Evolutionary conservation across 2,113 vertebrate species (phyloP), one percentile per base, ranked within the genome.

Genomic region (Ranitomeya variabilis): DNA sequence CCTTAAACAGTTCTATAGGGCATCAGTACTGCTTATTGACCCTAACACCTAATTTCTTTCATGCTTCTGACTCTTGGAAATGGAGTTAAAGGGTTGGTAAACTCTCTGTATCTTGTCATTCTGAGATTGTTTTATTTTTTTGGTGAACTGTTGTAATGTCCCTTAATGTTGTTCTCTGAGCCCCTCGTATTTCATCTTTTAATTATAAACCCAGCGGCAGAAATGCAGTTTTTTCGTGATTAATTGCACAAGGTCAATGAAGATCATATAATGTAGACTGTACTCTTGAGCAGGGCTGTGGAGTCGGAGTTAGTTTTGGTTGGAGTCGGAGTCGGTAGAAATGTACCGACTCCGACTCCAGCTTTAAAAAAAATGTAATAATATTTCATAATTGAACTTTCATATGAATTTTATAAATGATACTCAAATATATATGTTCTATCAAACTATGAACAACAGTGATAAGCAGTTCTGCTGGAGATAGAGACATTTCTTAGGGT

Each of bases 181-280:
- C 11, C 23, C 31, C 86, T 71, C 11, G 15, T 69, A 87, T 87
- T 87, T 64, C 21, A 26, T 87, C 57, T 62, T 87, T 79, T 86
- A 78, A 79, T 78, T 86, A 79, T n/a, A 86, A 79, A 76, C 57
- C 14, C 7, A 12, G 54, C 60, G 15, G 85, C 73, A 78, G 57
- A 13, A 78, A 86, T 54, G 57, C 45, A 66, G 66, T 74, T 86
- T 86, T 86, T 37, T 64, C 15, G 18, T 86, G 85, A 86, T 78
- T 86, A 67, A 86, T 86, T 79, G 59, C 59, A 2, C 54, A 57
- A 73, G 23, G 85, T 21, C 16, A 19, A 21, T 51, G 21, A 13
- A 77, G 55, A 14, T 45, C 57, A 59, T 59, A 79, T 60, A 86
- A 86, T 45, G 64, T 14, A 51, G 31, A 52, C 37, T 45, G 54